phyloP scores from a whole-genome alignment of 2,888 invertebrate species.

The Glomeris marginata region DNA sequence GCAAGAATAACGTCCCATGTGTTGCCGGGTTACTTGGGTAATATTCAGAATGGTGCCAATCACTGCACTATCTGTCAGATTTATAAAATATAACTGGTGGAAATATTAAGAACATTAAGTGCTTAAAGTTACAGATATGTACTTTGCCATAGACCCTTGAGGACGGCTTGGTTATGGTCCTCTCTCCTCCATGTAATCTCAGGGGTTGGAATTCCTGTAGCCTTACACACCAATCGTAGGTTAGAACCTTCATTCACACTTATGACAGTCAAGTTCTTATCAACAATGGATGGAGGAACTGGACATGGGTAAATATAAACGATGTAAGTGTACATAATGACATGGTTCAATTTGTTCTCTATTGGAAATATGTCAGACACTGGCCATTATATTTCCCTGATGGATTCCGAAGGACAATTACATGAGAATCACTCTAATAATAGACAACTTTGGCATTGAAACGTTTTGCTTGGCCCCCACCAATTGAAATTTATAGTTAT shows the following conservation, averaged over 20 bases:
- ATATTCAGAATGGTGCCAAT: constrained; percentile 64
- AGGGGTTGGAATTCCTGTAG: constrained; percentile 61
- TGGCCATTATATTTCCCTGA: no score
- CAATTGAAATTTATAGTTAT: no score
- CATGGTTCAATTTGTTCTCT: not conserved
- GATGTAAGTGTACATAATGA: no score
- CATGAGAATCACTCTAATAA: no score
- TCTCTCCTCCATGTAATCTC: constrained; percentile 58
- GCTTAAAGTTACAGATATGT: constrained; percentile 20
- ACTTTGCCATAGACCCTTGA: constrained; percentile 49
- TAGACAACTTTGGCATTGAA: no score
- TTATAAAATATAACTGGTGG: not conserved
- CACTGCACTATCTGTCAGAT: constrained; percentile 46
- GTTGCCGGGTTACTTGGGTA: constrained; percentile 52
- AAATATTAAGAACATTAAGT: not conserved
- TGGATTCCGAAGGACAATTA: no score
- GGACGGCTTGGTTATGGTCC: constrained; percentile 46
- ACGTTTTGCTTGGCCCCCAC: no score
- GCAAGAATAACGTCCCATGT: constrained; percentile 61
- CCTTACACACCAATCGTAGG: constrained; percentile 63
- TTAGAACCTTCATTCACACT: constrained; percentile 66
- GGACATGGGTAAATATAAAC: no score
- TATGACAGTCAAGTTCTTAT: constrained; percentile 33
- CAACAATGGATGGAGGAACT: constrained; percentile 9
- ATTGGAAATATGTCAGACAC: no score